Conservation (phyloP, 2,113 vertebrate species). For the Emydura subglobosa region DNA sequence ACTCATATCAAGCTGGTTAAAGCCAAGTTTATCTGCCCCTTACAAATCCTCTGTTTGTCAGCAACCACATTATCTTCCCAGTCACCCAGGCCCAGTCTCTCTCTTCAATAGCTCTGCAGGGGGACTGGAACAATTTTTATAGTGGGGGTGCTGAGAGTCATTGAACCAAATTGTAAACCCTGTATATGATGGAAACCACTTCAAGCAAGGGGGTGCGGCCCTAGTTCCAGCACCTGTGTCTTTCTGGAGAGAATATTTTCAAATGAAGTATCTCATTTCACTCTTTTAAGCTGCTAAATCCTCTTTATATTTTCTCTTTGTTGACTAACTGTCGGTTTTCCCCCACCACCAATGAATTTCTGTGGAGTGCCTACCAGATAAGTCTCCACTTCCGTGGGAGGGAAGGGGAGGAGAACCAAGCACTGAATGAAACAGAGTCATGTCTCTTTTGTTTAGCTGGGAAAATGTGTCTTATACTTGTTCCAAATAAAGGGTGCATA, state of each 20-base stretch:
- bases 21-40: neutral
- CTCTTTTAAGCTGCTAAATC: neutral
- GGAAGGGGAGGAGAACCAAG: neutral
- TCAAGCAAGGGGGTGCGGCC: too few relatives aligned
- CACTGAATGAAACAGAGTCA: neutral
- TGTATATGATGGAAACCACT: too few relatives aligned
- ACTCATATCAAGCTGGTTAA: neutral
- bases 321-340: neutral
- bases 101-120: neutral
- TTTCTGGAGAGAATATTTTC: neutral
- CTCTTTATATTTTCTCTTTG: conserved; percentile 17
- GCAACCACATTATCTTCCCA: neutral
- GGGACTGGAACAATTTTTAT: too few relatives aligned
- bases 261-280: neutral
- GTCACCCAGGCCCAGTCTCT: neutral
- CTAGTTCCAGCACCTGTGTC: neutral
- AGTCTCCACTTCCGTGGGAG: neutral
- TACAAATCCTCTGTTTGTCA: neutral
- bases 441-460: fast-evolving
- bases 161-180: too few relatives aligned
- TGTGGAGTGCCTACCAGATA: neutral
- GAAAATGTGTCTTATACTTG: neutral
- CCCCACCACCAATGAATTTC: neutral
- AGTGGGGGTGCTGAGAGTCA: too few relatives aligned
- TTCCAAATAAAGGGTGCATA: neutral